Evolutionary conservation across 2,113 vertebrate species (phyloP), one percentile per base, ranked within the genome.

Genomic region (Sylvilagus bachmani): DNA sequence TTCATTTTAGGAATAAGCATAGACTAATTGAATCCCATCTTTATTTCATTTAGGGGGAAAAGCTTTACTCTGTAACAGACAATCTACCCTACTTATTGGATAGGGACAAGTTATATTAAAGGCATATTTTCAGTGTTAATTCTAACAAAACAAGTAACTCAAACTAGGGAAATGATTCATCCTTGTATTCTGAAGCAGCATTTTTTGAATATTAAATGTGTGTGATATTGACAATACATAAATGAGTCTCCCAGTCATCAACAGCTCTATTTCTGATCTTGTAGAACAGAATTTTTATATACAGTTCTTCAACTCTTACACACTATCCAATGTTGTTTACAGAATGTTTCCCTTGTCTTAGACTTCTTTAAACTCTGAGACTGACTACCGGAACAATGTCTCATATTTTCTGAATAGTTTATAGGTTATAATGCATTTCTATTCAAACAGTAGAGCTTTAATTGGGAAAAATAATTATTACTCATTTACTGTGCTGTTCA

Each of bases 401-500:
- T 89, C 4, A 8, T 61, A 16, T 78, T 88, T 83, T 89, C 49
- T 77, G 5, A 49, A 12, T 86, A 24, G 5, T 38, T 88, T 7
- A 83, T 33, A 80, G n/a, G 5, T 5, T 36, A 5, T 94, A 66
- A 36, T 12, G 64, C 3, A 95, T 38, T 8, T 14, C 36, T 66
- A 36, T 8, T 25, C 22, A 84, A 94, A 82, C 36, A 55, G 73
- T 9, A 31, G 12, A 10, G 29, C 25, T 71, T 92, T 91, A 62
- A 78, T 71, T 83, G 27, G 9, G 16, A 31, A 62, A 93, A 90
- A 73, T 73, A 82, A 92, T 88, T 38, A 66, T 16, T 94, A 17
- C 55, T 94, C 53, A 89, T 67, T 91, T 87, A 61, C 25, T 25
- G 9, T 29, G 33, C 29, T 61, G 14, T 25, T 73, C 51, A 84